phyloP scores from a whole-genome alignment of 2,797 vertebrate genomes.

The Monodelphis domestica region DNA sequence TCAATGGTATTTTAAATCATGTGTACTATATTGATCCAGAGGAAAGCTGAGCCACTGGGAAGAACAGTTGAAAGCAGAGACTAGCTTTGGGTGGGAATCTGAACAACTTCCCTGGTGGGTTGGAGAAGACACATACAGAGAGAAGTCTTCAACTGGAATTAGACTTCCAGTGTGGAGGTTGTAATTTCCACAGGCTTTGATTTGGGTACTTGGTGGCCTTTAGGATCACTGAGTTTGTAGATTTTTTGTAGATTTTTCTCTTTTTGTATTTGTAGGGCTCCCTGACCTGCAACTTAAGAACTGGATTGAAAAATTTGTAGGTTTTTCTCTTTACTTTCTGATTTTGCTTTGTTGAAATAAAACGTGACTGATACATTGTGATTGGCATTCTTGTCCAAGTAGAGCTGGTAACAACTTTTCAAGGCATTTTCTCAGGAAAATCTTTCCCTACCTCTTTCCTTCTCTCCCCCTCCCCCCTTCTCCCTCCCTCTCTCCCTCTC shows the following conservation, averaged over 20 bases:
- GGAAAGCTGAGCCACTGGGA: neutral
- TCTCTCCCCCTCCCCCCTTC: too few relatives aligned
- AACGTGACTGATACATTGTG: neutral
- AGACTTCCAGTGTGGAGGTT: neutral
- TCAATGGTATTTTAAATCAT: neutral
- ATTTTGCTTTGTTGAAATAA: constrained; percentile 1
- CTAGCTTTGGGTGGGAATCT: neutral
- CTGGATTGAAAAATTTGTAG: neutral
- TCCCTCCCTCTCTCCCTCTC: too few relatives aligned
- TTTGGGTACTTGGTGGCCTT: neutral
- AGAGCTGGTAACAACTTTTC: neutral
- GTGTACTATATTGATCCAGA: neutral
- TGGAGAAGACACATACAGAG: neutral
- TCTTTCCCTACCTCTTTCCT: too few relatives aligned
- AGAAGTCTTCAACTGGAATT: neutral
- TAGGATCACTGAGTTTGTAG: neutral
- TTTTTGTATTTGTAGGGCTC: too few relatives aligned
- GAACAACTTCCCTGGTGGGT: too few relatives aligned
- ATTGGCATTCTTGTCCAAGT: neutral
- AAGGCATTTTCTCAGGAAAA: neutral
- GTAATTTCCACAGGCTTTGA: neutral
- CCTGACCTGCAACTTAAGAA: too few relatives aligned
- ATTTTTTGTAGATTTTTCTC: neutral
- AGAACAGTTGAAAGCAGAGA: neutral
- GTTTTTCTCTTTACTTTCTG: neutral